Evolutionary conservation across 2,888 invertebrate genomes (phyloP).

Genomic region (Emmelina monodactyla): DNA sequence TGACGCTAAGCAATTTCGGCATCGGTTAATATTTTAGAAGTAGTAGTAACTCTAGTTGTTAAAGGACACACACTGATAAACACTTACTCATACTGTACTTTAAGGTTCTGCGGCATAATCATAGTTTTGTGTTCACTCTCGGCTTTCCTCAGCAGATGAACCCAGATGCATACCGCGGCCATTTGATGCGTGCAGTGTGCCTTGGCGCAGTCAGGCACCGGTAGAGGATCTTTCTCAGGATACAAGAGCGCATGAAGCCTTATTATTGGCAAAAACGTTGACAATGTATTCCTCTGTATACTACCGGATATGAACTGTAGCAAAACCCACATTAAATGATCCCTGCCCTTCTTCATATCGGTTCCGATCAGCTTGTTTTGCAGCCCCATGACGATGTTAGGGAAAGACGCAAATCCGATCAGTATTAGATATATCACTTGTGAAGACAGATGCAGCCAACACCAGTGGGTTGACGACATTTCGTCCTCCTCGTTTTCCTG

Average conservation of each 20-base stretch:
- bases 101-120: conserved; percentile 81
- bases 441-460: conserved; percentile 93
- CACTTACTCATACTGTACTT: conserved; percentile 83
- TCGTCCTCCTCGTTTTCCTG: conserved; percentile 68
- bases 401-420: conserved; percentile 93
- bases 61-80: too few relatives aligned
- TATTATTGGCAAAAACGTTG: conserved; percentile 88
- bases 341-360: conserved; percentile 88
- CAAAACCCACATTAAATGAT: conserved; percentile 99
- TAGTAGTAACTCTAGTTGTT: too few relatives aligned
- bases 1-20: too few relatives aligned
- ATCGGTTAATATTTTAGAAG: too few relatives aligned
- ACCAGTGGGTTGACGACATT: conserved; percentile 75
- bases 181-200: conserved; percentile 88
- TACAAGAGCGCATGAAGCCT: conserved; percentile 91
- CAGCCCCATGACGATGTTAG: conserved; percentile 88
- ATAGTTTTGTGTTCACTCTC: conserved; percentile 85
- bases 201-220: conserved; percentile 88
- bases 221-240: conserved; percentile 88
- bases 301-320: conserved; percentile 97
- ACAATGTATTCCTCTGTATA: conserved; percentile 90
- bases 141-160: conserved; percentile 93
- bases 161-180: conserved; percentile 97
- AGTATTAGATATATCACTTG: conserved; percentile 95
- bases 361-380: conserved; percentile 83